A percentile compares a stretch with the other conserved stretches of the same genome.
Conservation (phyloP, 2,888 invertebrate species). For the Drosophila cracens region DNA sequence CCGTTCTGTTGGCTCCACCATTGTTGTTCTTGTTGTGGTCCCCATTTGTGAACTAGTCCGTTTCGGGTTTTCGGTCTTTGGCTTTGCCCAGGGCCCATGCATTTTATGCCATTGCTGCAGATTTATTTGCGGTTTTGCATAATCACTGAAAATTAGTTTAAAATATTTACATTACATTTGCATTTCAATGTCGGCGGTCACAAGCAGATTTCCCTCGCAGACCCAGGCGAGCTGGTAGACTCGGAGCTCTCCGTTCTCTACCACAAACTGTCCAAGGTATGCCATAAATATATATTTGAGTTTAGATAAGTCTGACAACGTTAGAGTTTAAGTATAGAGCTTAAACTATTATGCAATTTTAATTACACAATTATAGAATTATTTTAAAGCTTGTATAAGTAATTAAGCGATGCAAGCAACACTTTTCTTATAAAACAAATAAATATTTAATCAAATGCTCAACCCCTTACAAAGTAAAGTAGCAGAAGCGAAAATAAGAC, state of each 20-base stretch:
- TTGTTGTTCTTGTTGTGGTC: constrained; percentile 11
- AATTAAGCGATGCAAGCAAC: background rate
- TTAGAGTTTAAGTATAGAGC: background rate
- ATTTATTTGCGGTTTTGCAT: constrained; percentile 81
- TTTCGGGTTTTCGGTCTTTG: constrained; percentile 37
- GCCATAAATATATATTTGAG: background rate
- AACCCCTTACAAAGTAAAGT: background rate
- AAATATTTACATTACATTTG: constrained; percentile 78
- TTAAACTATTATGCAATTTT: background rate
- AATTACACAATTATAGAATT: background rate
- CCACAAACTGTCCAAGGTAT: constrained; percentile 3
- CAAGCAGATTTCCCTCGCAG: constrained; percentile 34
- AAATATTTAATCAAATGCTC: too few species aligned
- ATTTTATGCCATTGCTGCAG: constrained; percentile 72
- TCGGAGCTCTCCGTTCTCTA: constrained; percentile 8
- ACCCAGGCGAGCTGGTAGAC: constrained; percentile 2
- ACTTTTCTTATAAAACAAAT: background rate
- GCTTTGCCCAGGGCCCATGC: constrained; percentile 33
- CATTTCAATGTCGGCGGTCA: constrained; percentile 68
- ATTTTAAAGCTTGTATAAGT: background rate
- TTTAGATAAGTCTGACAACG: background rate
- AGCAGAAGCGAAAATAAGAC: background rate
- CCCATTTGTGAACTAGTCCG: constrained; percentile 16
- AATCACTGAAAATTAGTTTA: constrained; percentile 80
- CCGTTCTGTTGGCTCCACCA: constrained; percentile 12